phyloP scores from a whole-genome alignment of 2,113 vertebrate genomes.

The Serinus canaria region DNA sequence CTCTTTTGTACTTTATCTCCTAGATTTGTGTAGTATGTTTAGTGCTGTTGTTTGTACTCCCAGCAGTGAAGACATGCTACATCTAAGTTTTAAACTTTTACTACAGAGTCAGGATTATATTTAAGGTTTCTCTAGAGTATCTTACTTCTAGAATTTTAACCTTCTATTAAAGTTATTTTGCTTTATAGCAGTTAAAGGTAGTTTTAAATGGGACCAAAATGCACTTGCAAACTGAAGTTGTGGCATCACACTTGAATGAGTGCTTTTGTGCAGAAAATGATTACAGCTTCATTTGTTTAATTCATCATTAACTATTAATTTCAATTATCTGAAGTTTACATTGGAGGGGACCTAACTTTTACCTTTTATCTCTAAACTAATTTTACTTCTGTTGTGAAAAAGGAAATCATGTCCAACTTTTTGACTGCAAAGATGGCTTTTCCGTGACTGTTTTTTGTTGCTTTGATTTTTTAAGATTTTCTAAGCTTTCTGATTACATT shows the following conservation, averaged over 20 bases:
- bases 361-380: neutral
- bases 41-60: neutral
- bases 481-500: too few relatives aligned
- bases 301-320: neutral
- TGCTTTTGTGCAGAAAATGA: neutral
- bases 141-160: neutral
- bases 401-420: neutral
- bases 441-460: neutral
- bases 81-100: neutral
- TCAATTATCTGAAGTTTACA: neutral
- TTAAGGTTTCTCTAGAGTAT: neutral
- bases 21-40: neutral
- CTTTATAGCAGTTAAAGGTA: neutral
- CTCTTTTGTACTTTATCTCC: neutral
- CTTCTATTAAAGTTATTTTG: neutral
- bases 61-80: neutral
- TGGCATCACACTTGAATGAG: neutral
- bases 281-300: neutral
- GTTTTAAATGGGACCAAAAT: neutral
- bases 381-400: neutral
- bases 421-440: neutral
- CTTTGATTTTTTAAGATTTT: too few relatives aligned
- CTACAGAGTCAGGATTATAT: neutral
- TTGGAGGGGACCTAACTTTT: neutral
- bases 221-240: neutral